Conservation (phyloP, 2,888 invertebrate genomes). For the Creontiades dilutus region DNA sequence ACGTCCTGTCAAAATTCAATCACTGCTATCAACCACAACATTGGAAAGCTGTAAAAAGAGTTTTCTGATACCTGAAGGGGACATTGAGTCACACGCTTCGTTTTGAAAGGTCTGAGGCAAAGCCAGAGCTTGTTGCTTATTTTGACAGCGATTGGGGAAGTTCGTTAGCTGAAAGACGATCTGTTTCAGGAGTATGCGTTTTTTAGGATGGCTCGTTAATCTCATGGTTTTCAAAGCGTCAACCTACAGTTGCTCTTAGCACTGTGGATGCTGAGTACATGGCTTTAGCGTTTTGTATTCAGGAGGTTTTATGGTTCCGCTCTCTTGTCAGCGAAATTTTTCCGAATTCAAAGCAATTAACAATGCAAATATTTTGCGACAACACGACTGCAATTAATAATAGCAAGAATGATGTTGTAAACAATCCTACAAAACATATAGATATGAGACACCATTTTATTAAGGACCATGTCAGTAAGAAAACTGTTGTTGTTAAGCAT, state of each 20-base stretch:
- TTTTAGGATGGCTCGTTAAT: background rate
- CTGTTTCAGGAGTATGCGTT: background rate
- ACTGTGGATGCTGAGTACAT: slow-evolving; percentile 51
- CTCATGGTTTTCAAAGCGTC: background rate
- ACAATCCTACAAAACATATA: slow-evolving; percentile 10
- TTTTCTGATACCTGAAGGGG: background rate
- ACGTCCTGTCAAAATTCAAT: slow-evolving; percentile 11
- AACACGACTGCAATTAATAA: slow-evolving; percentile 7
- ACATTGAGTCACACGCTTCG: background rate
- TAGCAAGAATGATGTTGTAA: slow-evolving; percentile 29
- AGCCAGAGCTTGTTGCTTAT: background rate
- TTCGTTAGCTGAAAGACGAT: background rate
- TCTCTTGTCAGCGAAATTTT: background rate
- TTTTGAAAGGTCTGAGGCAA: background rate
- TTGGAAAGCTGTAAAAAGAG: slow-evolving; percentile 11
- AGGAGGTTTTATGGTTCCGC: slow-evolving; percentile 37
- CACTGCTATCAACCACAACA: background rate
- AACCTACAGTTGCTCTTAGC: background rate
- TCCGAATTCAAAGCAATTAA: background rate
- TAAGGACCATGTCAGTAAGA: background rate
- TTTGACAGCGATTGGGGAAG: slow-evolving; percentile 52
- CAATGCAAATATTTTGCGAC: background rate
- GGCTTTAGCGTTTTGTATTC: background rate
- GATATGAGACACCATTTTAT: slow-evolving; percentile 25
- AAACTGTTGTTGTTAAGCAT: background rate